Evolutionary conservation across 2,113 vertebrate species (phyloP).

Genomic region (Ceuthmochares aereus): DNA sequence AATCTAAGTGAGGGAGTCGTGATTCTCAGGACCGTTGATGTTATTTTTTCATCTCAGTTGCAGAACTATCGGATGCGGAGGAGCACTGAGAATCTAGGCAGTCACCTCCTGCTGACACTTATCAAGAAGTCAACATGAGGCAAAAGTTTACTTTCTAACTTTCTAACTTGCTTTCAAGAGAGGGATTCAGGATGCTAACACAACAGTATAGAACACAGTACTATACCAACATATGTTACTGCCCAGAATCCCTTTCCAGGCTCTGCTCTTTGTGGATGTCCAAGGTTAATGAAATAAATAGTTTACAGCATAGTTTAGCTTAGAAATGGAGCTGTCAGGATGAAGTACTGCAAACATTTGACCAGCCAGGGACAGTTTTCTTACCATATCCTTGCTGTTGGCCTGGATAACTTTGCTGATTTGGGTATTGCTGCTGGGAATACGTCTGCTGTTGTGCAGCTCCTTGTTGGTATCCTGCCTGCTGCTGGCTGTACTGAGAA

Average conservation of each 20-base stretch:
- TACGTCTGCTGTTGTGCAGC: constrained; percentile 88
- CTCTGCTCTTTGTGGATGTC: background rate
- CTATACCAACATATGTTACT: background rate
- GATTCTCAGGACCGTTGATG: background rate
- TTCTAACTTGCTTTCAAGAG: background rate
- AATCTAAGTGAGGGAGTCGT: background rate
- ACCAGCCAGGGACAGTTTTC: background rate
- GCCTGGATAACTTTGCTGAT: constrained; percentile 89
- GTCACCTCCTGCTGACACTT: background rate
- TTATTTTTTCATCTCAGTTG: background rate
- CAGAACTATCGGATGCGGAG: background rate
- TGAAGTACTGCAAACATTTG: background rate
- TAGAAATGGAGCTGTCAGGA: fast-evolving
- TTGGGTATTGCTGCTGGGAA: constrained; percentile 91
- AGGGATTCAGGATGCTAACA: background rate
- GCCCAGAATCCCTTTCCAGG: background rate
- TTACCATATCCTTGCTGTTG: constrained; percentile 89
- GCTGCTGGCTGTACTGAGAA: constrained; percentile 93
- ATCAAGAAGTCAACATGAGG: background rate
- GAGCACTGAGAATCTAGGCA: background rate
- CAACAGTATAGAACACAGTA: background rate
- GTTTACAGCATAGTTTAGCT: background rate
- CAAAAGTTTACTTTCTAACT: background rate
- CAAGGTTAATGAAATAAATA: background rate
- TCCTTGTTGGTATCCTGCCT: constrained; percentile 91